These are phyloP conservation scores for Doryteuthis pealeii DNA, from an alignment of 1,140 invertebrate genomes.

Conservation along the genomic window DNA sequence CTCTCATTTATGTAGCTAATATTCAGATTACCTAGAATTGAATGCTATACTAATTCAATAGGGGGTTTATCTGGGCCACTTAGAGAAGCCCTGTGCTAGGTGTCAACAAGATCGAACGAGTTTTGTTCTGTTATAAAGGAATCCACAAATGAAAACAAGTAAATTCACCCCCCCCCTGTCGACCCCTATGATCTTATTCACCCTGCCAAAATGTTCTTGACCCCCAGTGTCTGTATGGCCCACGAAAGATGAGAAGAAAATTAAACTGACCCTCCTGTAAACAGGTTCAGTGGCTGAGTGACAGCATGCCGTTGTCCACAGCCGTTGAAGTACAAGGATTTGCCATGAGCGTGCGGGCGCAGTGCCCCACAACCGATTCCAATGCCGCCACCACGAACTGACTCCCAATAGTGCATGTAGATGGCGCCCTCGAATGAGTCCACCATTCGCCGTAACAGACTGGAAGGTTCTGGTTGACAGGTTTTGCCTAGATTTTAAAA, in stretches of 20 bases:
- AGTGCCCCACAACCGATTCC: slow-evolving; percentile 61
- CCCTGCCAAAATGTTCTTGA: no score
- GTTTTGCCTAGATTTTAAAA: slow-evolving; percentile 40
- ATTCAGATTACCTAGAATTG: no score
- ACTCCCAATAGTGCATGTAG: slow-evolving; percentile 51
- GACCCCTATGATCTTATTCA: no score
- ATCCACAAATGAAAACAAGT: no score
- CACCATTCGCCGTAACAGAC: slow-evolving; percentile 48
- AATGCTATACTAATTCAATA: no score
- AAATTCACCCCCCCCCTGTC: no score
- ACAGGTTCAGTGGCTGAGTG: slow-evolving; percentile 59
- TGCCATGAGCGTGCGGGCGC: slow-evolving; percentile 60
- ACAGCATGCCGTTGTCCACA: slow-evolving; percentile 59
- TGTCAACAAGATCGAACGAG: no score
- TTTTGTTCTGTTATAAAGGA: no score
- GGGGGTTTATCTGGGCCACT: no score
- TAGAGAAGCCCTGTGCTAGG: no score
- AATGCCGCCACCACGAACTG: slow-evolving; percentile 59
- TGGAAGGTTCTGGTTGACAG: slow-evolving; percentile 40
- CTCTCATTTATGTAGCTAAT: no score
- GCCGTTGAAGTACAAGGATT: slow-evolving; percentile 62
- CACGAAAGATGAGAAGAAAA: neutral
- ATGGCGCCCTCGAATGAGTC: slow-evolving; percentile 61
- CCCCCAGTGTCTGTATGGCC: no score
- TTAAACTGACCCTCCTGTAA: slow-evolving; percentile 45